Percentiles rank a stretch among this genome's conserved stretches.
Evolutionary conservation across 2,888 invertebrate species (phyloP).

Genomic region (Morpho deidamia): DNA sequence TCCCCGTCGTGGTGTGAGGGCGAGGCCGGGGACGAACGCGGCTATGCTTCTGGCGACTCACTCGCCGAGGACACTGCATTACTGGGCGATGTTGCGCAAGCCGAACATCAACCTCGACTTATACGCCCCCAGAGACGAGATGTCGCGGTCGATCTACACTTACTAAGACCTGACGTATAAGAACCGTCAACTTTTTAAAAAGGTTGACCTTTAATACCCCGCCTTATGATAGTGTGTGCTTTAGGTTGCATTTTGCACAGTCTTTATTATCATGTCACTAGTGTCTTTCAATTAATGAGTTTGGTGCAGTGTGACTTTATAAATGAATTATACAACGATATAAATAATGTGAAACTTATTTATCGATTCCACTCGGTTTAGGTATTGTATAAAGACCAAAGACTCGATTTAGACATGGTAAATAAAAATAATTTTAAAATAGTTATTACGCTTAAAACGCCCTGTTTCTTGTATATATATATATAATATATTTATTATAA

Average conservation of each 20-base stretch:
- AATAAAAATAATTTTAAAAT: slow-evolving; percentile 34
- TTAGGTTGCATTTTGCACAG: slow-evolving; percentile 10
- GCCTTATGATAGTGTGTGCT: slow-evolving; percentile 8
- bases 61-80: slow-evolving; percentile 70
- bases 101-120: slow-evolving; percentile 43
- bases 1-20: slow-evolving; percentile 77
- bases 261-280: slow-evolving; percentile 2
- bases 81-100: slow-evolving; percentile 47
- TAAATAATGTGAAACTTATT: slow-evolving; percentile 37
- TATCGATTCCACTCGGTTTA: slow-evolving; percentile 46
- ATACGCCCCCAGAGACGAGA: slow-evolving; percentile 58
- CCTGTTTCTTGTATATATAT: slow-evolving; percentile 29
- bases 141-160: slow-evolving; percentile 69
- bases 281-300: slow-evolving; percentile 23
- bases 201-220: neutral
- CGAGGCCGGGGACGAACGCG: slow-evolving; percentile 66
- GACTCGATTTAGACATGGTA: slow-evolving; percentile 37
- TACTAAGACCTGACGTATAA: slow-evolving; percentile 67
- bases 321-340: slow-evolving; percentile 56
- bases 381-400: slow-evolving; percentile 39
- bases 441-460: slow-evolving; percentile 39
- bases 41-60: slow-evolving; percentile 75
- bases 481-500: neutral
- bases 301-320: slow-evolving; percentile 40
- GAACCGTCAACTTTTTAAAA: slow-evolving; percentile 5